These are phyloP conservation scores for Dusona sp. DNA, from an alignment of 2,888 invertebrate genomes.

Conservation along the genomic window DNA sequence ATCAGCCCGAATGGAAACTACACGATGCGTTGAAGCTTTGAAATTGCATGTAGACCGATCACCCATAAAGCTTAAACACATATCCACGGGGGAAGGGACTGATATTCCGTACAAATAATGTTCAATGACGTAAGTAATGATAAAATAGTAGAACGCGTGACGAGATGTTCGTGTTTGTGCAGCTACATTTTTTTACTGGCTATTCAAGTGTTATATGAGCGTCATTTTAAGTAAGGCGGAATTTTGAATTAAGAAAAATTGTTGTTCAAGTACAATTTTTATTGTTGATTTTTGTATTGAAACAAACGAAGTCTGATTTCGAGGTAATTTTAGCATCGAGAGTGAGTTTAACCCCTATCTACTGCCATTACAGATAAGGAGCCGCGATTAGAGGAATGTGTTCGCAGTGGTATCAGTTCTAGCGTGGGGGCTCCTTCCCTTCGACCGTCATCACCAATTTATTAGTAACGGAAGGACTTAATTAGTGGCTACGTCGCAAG, in stretches of 20 bases:
- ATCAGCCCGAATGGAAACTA: conserved; percentile 67
- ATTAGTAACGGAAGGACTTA: conserved; percentile 67
- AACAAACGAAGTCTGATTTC: neutral
- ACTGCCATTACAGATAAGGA: conserved; percentile 38
- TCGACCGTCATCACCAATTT: conserved; percentile 59
- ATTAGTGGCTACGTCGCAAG: conserved; percentile 60
- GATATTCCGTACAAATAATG: neutral
- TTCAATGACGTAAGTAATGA: neutral
- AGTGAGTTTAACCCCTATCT: conserved; percentile 10
- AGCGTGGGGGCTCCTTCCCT: conserved; percentile 8
- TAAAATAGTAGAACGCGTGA: neutral
- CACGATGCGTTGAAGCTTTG: conserved; percentile 45
- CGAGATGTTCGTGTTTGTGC: neutral
- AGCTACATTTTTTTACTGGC: too few relatives aligned
- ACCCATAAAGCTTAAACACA: conserved; percentile 49
- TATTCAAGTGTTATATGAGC: too few relatives aligned
- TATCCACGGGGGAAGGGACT: neutral
- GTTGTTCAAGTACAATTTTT: neutral
- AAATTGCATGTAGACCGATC: conserved; percentile 43
- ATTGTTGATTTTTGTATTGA: neutral
- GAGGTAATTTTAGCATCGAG: neutral
- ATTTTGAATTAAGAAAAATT: neutral
- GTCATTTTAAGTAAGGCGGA: neutral
- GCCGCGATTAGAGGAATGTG: conserved; percentile 30
- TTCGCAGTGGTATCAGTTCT: conserved; percentile 32